Percentiles rank a stretch among this genome's conserved stretches.
Evolutionary conservation across 2,888 invertebrate genomes (phyloP).

Genomic region (Drosophila antonietae): DNA sequence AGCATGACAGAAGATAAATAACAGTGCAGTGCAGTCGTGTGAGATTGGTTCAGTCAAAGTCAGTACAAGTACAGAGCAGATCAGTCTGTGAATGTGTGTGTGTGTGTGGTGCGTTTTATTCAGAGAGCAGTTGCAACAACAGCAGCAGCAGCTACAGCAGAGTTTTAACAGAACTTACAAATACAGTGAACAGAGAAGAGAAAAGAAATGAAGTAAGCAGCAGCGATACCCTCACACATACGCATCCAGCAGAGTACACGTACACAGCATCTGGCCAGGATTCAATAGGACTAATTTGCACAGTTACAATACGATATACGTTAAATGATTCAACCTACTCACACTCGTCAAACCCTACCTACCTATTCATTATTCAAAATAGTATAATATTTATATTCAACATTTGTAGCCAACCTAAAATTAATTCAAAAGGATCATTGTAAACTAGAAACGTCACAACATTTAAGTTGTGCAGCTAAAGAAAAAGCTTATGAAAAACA

Average conservation of each 20-base stretch:
- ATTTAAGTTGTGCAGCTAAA: conserved; percentile 36
- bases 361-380: conserved; percentile 45
- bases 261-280: conserved; percentile 74
- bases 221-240: conserved; percentile 48
- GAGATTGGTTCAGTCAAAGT: conserved; percentile 50
- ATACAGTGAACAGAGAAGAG: conserved; percentile 24
- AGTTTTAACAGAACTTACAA: conserved; percentile 38
- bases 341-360: conserved; percentile 37
- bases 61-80: conserved; percentile 60
- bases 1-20: conserved; percentile 66
- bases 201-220: conserved; percentile 33
- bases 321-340: conserved; percentile 44
- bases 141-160: conserved; percentile 42
- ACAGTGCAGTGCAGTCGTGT: conserved; percentile 64
- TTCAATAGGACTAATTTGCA: conserved; percentile 64
- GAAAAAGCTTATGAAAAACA: conserved; percentile 24
- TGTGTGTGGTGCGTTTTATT: conserved; percentile 41
- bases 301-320: conserved; percentile 46
- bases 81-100: conserved; percentile 40
- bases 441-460: conserved; percentile 60
- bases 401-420: conserved; percentile 45
- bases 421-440: conserved; percentile 54
- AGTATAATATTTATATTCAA: conserved; percentile 56
- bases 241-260: conserved; percentile 66
- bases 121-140: conserved; percentile 45